Conservation (phyloP, 2,797 vertebrate species). For the Myripristis jacobus region DNA sequence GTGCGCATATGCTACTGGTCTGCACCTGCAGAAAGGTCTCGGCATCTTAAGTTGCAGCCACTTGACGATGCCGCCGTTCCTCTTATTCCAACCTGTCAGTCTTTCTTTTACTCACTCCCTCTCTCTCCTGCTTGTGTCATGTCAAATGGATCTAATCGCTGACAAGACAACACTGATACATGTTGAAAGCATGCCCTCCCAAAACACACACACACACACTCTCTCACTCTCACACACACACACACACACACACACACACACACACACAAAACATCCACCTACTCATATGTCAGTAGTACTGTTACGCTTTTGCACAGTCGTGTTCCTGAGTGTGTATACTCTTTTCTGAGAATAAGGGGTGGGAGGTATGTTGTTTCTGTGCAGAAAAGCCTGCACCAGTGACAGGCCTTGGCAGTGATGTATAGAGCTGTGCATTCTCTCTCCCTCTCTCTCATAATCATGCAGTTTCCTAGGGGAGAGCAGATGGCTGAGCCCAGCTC, state of each 20-base stretch:
- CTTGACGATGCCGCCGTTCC: conserved; percentile 49
- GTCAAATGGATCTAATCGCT: conserved; percentile 61
- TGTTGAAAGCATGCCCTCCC: conserved; percentile 69
- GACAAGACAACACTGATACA: conserved; percentile 64
- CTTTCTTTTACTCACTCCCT: conserved; percentile 8
- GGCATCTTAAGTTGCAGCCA: conserved; percentile 59
- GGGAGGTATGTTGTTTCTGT: conserved; percentile 45
- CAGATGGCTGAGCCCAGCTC: conserved; percentile 85
- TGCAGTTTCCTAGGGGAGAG: conserved; percentile 79
- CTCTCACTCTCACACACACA: conserved; percentile 13
- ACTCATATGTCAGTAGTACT: conserved; percentile 58
- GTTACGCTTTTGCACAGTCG: conserved; percentile 40
- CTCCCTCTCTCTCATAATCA: conserved; percentile 76
- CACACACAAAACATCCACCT: conserved; percentile 51
- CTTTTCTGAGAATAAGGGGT: conserved; percentile 24
- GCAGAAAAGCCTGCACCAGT: conserved; percentile 24
- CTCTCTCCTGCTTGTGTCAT: conserved; percentile 49
- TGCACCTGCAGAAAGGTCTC: conserved; percentile 71
- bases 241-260: conserved; percentile 21
- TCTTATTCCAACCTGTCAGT: conserved; percentile 29
- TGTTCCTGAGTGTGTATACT: conserved; percentile 20
- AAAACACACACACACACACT: conserved; percentile 23
- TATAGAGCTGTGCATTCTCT: conserved; percentile 75
- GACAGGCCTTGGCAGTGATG: conserved; percentile 76
- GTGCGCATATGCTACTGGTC: conserved; percentile 65